Evolutionary conservation across 2,888 invertebrate species (phyloP).

Genomic region (Agrochola lota): DNA sequence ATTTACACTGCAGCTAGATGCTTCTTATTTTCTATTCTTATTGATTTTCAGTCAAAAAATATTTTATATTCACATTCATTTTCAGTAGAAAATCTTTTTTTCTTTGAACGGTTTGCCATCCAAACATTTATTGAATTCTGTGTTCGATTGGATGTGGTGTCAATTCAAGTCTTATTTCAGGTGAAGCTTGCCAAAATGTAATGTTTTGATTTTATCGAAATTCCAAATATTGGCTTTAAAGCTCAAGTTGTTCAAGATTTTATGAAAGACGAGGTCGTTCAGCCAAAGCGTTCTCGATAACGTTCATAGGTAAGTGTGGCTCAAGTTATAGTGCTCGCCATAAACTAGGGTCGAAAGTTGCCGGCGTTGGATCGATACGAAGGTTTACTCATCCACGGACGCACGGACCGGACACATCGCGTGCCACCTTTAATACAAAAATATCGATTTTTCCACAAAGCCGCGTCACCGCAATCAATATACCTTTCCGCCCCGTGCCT

Average conservation of each 20-base stretch:
- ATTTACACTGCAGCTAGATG: background rate
- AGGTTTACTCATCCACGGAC: slow-evolving; percentile 86
- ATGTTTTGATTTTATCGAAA: slow-evolving; percentile 37
- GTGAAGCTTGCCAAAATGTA: slow-evolving; percentile 28
- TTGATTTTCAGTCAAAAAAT: too few relatives aligned
- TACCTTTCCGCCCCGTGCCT: slow-evolving; percentile 90
- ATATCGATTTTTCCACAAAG: slow-evolving; percentile 90
- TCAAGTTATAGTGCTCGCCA: slow-evolving; percentile 82
- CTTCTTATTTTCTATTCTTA: background rate
- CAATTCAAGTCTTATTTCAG: slow-evolving; percentile 6
- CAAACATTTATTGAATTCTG: background rate
- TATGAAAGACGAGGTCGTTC: slow-evolving; percentile 73
- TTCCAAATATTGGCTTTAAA: slow-evolving; percentile 51
- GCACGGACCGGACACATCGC: slow-evolving; percentile 88
- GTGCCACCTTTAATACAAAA: slow-evolving; percentile 90
- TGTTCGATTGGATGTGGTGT: slow-evolving; percentile 2
- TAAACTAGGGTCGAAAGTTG: slow-evolving; percentile 87
- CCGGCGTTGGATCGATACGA: slow-evolving; percentile 83
- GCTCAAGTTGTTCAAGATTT: slow-evolving; percentile 68
- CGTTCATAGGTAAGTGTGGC: slow-evolving; percentile 74
- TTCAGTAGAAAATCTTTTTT: background rate
- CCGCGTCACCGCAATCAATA: slow-evolving; percentile 90
- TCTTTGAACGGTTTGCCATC: background rate
- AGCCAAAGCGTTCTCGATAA: slow-evolving; percentile 74
- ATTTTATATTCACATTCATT: background rate